phyloP scores from a whole-genome alignment of 2,888 invertebrate species.

The Malthinus flaveolus region DNA sequence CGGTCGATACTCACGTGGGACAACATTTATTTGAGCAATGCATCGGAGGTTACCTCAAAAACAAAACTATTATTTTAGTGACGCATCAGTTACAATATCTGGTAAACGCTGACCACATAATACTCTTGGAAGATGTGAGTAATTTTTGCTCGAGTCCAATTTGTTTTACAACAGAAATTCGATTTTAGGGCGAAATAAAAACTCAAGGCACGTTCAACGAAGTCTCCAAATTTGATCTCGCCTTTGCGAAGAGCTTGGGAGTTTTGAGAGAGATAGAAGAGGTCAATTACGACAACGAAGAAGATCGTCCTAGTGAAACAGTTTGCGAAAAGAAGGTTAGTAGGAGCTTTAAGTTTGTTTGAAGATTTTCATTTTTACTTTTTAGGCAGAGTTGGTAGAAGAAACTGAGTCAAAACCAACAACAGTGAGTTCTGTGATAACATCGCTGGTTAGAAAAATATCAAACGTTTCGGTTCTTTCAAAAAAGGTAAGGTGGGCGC shows the following conservation, averaged over 20 bases:
- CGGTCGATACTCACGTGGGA: slow-evolving; percentile 77
- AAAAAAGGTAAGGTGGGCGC: too few species aligned
- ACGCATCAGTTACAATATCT: slow-evolving; percentile 71
- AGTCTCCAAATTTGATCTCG: slow-evolving; percentile 60
- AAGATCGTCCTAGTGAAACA: too few species aligned
- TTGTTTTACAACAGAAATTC: too few species aligned
- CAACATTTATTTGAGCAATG: slow-evolving; percentile 71
- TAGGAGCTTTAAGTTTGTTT: background rate
- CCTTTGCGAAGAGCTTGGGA: slow-evolving; percentile 59
- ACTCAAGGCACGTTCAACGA: slow-evolving; percentile 64
- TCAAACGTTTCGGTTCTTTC: too few species aligned
- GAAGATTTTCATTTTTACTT: background rate
- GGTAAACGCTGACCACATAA: slow-evolving; percentile 58
- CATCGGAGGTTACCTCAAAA: slow-evolving; percentile 59
- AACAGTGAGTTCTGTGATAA: background rate
- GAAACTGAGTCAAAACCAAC: background rate
- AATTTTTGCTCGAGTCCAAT: background rate
- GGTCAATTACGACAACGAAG: slow-evolving; percentile 3
- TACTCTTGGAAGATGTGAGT: slow-evolving; percentile 56
- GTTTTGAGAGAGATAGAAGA: slow-evolving; percentile 37
- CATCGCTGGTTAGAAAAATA: too few species aligned
- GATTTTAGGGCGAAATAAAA: slow-evolving; percentile 58
- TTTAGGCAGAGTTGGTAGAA: background rate
- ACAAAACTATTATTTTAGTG: slow-evolving; percentile 64
- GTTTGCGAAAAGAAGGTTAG: slow-evolving; percentile 4